These are phyloP conservation scores for Stegodyphus mimosarum DNA, from an alignment of 1,140 invertebrate genomes.

Conservation along the genomic window DNA sequence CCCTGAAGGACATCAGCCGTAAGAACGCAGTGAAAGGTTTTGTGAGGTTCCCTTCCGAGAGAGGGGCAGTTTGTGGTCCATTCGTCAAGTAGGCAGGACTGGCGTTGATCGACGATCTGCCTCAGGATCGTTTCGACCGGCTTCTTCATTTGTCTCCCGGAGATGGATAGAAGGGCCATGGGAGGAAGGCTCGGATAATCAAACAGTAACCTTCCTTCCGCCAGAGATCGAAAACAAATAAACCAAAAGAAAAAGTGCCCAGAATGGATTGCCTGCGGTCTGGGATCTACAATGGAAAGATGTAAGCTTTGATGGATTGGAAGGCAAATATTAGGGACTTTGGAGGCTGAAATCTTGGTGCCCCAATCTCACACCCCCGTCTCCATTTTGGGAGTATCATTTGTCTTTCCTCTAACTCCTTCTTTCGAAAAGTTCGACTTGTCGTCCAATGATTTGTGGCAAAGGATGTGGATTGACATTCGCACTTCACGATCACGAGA, in stretches of 20 bases:
- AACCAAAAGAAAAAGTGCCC: conserved; percentile 7
- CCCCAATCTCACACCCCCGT: conserved; percentile 34
- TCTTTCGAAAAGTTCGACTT: conserved; percentile 3
- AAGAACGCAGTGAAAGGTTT: conserved; percentile 39
- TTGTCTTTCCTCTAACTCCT: conserved; percentile 24
- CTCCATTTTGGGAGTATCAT: conserved; percentile 28
- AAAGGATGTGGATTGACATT: conserved; percentile 50
- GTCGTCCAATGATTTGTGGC: conserved; percentile 49
- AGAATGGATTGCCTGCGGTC: conserved; percentile 54
- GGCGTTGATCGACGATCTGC: conserved; percentile 56
- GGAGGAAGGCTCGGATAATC: conserved; percentile 36
- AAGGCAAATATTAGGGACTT: conserved; percentile 58
- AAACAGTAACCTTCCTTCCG: conserved; percentile 57
- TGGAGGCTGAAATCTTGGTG: conserved; percentile 51
- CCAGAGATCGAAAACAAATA: conserved; percentile 43
- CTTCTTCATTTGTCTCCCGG: conserved; percentile 53
- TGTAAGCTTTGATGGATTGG: conserved; percentile 58
- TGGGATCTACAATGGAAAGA: conserved; percentile 54
- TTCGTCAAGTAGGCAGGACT: conserved; percentile 43
- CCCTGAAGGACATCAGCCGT: background rate
- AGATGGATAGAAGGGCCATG: conserved; percentile 44
- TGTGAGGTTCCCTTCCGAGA: conserved; percentile 17
- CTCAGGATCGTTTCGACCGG: conserved; percentile 39
- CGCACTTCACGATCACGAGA: conserved; percentile 11
- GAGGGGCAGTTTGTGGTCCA: conserved; percentile 23